Conservation (phyloP, 23 tunicate genomes). For the Halocynthia aurantium region DNA sequence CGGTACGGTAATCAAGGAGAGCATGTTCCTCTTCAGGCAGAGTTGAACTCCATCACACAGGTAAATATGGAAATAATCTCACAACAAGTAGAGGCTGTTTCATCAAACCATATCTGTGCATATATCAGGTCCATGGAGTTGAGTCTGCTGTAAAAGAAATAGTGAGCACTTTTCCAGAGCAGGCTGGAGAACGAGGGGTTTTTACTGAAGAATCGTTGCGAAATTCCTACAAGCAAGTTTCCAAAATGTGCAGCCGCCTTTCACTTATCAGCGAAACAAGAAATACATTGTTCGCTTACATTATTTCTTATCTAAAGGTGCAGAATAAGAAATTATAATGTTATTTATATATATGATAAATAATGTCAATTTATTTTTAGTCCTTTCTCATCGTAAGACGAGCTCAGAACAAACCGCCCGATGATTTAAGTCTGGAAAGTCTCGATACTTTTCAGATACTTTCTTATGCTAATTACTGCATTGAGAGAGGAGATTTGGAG, state of each 20-base stretch:
- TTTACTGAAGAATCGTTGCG: conserved; percentile 65
- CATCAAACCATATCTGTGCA: neutral
- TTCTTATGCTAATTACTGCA: conserved; percentile 77
- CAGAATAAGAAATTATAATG: no score
- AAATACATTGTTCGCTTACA: conserved; percentile 53
- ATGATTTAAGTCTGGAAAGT: conserved; percentile 25
- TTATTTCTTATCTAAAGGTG: conserved; percentile 72
- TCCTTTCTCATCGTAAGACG: conserved; percentile 40
- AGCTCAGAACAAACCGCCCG: conserved; percentile 59
- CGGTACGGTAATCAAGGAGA: conserved; percentile 53
- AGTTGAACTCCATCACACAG: conserved; percentile 28
- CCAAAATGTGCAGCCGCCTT: conserved; percentile 51
- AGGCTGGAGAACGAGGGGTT: conserved; percentile 64
- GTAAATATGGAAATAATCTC: neutral
- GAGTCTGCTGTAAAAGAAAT: conserved; percentile 28
- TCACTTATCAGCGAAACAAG: conserved; percentile 63
- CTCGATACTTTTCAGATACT: conserved; percentile 54
- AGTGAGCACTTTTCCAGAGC: conserved; percentile 39
- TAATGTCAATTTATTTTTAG: conserved; percentile 4
- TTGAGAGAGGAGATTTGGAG: conserved; percentile 75
- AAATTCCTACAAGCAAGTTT: conserved; percentile 23
- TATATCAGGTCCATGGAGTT: conserved; percentile 38
- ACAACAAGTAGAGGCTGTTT: neutral
- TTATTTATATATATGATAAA: no score
- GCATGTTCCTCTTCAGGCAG: conserved; percentile 43